Evolutionary conservation across 2,113 vertebrate genomes (phyloP), one percentile per base, ranked within the genome.

Genomic region (Isichthys henryi): DNA sequence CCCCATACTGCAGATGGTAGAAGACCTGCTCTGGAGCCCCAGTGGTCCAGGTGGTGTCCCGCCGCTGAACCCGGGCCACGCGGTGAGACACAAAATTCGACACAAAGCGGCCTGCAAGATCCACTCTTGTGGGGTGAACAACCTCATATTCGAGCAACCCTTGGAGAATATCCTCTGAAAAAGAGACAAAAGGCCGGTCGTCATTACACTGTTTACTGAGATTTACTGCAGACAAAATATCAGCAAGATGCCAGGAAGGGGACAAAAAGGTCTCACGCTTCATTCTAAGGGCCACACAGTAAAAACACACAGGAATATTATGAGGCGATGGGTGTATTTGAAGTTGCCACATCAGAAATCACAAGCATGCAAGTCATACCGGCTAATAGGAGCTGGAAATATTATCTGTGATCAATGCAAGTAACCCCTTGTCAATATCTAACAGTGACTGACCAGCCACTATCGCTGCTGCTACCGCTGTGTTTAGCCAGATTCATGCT

Each of bases 1-100:
- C 96, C 0, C 39, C 86, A 90, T 96, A 97, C 11, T 52, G 93
- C 87, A 99, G 94, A 50, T 95, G 93, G 35, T 98, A 99, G 94
- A 96, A 98, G 85, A 97, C 92, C 70, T 90, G 90, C 0, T 96
- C 90, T 0, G 85, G 89, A 0, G 83, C 88, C 2, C 62, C 70
- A 0, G 45, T 89, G 46, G 62, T 92, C 11, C 93, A 88, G 0
- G 92, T 91, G 0, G 95, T 91, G 21, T 97, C 96, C 77, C 98
- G 91, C 1, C 97, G 96, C 88, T 94, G 96, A 0, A 98, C 92
- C 3, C 95, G 94, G 77, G 91, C 94, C 0, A 92, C 92, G 0
- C 94, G 97, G 53, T 97, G 96, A 66, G 97, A 96, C 92, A 99
- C 92, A 50, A 97, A 96, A 66, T 97, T 97, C 90, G 98, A 99